These are phyloP conservation scores for Lethrus apterus DNA, from an alignment of 1,140 invertebrate genomes.

Conservation along the genomic window DNA sequence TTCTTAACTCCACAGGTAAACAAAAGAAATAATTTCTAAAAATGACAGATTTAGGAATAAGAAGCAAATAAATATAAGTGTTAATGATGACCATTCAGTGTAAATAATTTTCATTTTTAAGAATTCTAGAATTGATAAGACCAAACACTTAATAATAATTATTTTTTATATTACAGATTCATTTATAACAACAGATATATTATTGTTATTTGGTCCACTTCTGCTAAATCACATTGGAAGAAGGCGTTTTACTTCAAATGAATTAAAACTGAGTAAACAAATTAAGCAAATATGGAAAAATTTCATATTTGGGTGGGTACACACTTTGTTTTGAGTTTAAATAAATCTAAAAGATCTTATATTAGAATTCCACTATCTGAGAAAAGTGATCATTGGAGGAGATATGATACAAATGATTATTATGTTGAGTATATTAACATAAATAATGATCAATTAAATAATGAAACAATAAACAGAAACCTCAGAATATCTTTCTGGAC, in stretches of 20 bases:
- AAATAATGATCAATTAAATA: slow-evolving; percentile 11
- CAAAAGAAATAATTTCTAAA: no score
- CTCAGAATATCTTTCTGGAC: slow-evolving; percentile 31
- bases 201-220: slow-evolving; percentile 56
- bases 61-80: no score
- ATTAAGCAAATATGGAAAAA: slow-evolving; percentile 51
- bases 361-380: slow-evolving; percentile 45
- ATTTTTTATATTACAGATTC: slow-evolving; percentile 20
- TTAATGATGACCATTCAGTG: no score
- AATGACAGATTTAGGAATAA: no score
- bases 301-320: slow-evolving; percentile 57
- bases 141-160: no score
- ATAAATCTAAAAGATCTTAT: slow-evolving; percentile 5
- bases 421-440: slow-evolving; percentile 42
- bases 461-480: slow-evolving; percentile 17
- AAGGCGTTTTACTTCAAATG: slow-evolving; percentile 46
- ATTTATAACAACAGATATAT: slow-evolving; percentile 45
- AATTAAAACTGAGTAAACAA: slow-evolving; percentile 50
- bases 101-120: no score
- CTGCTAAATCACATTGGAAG: slow-evolving; percentile 53
- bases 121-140: no score
- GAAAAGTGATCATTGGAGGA: slow-evolving; percentile 47
- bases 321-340: slow-evolving; percentile 14
- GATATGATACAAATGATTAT: slow-evolving; percentile 46
- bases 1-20: slow-evolving; percentile 24